Conservation (phyloP, 2,888 invertebrate species). For the Sinodicranocentrus sp. region DNA sequence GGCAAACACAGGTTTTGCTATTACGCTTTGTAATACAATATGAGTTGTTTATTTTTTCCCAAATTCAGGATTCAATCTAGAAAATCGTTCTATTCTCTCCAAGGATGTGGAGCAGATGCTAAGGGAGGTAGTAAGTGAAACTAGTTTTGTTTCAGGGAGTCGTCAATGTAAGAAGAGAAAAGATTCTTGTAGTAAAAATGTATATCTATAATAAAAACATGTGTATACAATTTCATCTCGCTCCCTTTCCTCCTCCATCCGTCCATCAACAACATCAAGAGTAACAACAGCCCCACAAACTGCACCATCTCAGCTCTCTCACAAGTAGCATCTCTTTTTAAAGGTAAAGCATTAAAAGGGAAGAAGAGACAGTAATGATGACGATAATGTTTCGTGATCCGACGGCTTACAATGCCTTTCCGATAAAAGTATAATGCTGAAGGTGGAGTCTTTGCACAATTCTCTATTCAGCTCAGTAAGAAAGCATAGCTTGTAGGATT, state of each 20-base stretch:
- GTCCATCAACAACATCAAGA: constrained; percentile 9
- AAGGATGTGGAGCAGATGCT: background rate
- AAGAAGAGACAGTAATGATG: constrained; percentile 59
- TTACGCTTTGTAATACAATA: constrained; percentile 26
- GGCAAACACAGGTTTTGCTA: background rate
- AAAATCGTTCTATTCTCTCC: constrained; percentile 1
- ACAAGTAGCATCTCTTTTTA: background rate
- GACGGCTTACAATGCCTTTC: constrained; percentile 54
- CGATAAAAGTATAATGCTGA: constrained; percentile 56
- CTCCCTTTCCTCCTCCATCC: background rate
- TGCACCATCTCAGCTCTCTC: background rate
- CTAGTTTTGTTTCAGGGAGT: no score
- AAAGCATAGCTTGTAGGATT: constrained; percentile 15
- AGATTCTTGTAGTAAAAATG: no score
- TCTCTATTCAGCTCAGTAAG: background rate
- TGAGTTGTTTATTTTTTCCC: constrained; percentile 18
- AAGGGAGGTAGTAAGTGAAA: background rate
- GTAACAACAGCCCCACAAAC: background rate
- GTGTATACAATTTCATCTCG: constrained; percentile 19
- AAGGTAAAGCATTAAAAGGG: constrained; percentile 44
- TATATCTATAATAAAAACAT: no score
- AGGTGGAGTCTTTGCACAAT: constrained; percentile 14
- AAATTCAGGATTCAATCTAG: constrained; percentile 13
- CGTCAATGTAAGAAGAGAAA: no score
- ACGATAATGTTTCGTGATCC: constrained; percentile 63